Percentiles rank a stretch among this genome's conserved stretches.
These are phyloP conservation scores for Mugil cephalus DNA, from an alignment of 2,113 vertebrate species.

Conservation along the genomic window DNA sequence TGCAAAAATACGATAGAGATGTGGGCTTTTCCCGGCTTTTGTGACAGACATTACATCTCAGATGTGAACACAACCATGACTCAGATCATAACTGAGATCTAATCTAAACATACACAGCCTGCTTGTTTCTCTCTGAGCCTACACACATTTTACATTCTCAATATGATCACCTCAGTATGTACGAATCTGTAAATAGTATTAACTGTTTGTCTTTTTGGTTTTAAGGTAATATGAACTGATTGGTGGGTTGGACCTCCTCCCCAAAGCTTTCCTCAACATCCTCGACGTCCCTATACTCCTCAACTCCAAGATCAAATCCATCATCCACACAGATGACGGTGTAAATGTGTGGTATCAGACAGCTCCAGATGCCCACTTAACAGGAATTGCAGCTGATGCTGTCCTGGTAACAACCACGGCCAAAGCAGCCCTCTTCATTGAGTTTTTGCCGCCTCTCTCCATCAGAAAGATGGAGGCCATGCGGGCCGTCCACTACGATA, in stretches of 20 bases:
- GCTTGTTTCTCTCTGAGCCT: too few species aligned
- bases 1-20: too few species aligned
- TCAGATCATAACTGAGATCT: too few species aligned
- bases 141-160: too few species aligned
- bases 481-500: constrained; percentile 79
- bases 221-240: constrained; percentile 75
- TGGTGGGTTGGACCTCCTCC: constrained; percentile 69
- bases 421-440: constrained; percentile 82
- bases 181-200: too few species aligned
- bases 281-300: constrained; percentile 49
- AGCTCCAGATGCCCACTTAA: rapidly evolving
- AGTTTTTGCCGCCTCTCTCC: constrained; percentile 76
- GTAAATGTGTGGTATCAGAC: not conserved
- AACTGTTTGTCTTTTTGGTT: constrained; percentile 5
- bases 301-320: constrained; percentile 51
- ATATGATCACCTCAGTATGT: too few species aligned
- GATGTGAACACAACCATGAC: too few species aligned
- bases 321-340: not conserved
- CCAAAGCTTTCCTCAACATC: constrained; percentile 38
- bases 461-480: constrained; percentile 72
- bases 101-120: too few species aligned
- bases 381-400: constrained; percentile 11
- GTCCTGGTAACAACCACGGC: constrained; percentile 79
- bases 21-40: too few species aligned
- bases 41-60: too few species aligned